Conservation (phyloP, 92 coral and sea anemone genomes). For the Palythoa caribaeorum region DNA sequence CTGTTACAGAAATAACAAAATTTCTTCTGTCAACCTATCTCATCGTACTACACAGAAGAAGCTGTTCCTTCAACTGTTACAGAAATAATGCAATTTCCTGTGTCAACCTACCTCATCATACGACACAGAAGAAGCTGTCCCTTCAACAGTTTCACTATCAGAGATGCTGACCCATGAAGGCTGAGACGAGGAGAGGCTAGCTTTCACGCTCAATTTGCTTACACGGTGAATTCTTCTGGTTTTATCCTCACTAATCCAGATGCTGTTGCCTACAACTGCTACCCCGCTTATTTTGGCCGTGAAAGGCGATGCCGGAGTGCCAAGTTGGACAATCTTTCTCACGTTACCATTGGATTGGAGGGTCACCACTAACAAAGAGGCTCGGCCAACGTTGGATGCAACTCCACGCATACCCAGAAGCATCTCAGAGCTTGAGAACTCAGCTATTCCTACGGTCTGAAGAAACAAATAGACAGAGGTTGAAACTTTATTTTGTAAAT, state of each 20-base stretch:
- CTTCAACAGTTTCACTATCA: constrained; percentile 72
- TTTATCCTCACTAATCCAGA: constrained; percentile 88
- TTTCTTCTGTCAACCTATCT: too few species aligned
- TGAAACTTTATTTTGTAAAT: too few species aligned
- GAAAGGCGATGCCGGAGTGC: constrained; percentile 73
- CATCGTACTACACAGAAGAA: too few species aligned
- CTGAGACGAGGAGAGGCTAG: constrained; percentile 60
- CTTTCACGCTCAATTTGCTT: constrained; percentile 64
- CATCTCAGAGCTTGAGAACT: constrained; percentile 75
- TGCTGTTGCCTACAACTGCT: constrained; percentile 73
- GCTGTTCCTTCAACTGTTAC: too few species aligned
- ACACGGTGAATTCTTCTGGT: constrained; percentile 74
- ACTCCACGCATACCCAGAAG: constrained; percentile 96
- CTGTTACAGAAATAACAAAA: too few species aligned
- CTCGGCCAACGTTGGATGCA: constrained; percentile 70
- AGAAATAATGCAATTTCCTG: too few species aligned
- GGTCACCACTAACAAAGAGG: constrained; percentile 86
- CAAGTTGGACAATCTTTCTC: constrained; percentile 84
- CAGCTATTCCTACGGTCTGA: constrained; percentile 74
- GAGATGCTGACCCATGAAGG: constrained; percentile 81
- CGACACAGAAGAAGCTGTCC: constrained; percentile 90
- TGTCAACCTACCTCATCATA: constrained; percentile 69
- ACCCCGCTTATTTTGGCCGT: constrained; percentile 86
- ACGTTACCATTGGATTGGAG: constrained; percentile 60
- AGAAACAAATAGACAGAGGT: background rate